Evolutionary conservation across 1,140 invertebrate species (phyloP), one percentile per base, ranked within the genome.

Genomic region (Asbolus verrucosus): DNA sequence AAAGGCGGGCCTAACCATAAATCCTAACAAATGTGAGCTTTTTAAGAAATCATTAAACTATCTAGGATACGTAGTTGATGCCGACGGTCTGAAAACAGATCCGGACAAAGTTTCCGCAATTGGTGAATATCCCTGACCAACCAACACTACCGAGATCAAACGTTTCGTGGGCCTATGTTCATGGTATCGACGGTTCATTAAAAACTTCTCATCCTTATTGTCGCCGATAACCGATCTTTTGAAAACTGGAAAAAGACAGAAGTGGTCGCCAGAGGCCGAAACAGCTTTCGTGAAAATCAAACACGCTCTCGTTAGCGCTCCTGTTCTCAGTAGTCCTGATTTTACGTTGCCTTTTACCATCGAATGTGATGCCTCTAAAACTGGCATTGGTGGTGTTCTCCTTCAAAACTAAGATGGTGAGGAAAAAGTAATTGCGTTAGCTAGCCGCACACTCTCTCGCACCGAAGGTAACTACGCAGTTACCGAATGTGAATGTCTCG

Each of bases 101-200:
- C 80, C 81, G 0, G 75, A 76, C n/a, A 85, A 85, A 66, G 68
- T 83, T 13, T 27, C 68, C 19, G 80, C 83, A 3, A 80, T 85
- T 3, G 11, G 75, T 5, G 72, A 84, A 1, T 82, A 80, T 73
- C 75, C 79, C 3, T 65, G 39, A 11, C 84, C 85, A 8, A 72
- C 19, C 6, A 75, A 77, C 61, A 59, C 77, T 16, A 79, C 71
- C 13, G 74, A 82, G 65, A 11, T 85, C 13, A 73, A 71, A 62
- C 63, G 62, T 60, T 43, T 77, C 82, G 77, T 81, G 43, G 82
- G 83, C 4, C 65, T 82, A 30, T 67, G 76, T 18, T 73, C 75
- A 21, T 86, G 81, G 73, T 85, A 83, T 63, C 74, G 80, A 30
- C 74, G 80, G 13, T 86, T 84, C 67, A 68, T 84, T 13, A 1